phyloP scores from a whole-genome alignment of 2,888 invertebrate species.

The Onthophagus sagittarius region DNA sequence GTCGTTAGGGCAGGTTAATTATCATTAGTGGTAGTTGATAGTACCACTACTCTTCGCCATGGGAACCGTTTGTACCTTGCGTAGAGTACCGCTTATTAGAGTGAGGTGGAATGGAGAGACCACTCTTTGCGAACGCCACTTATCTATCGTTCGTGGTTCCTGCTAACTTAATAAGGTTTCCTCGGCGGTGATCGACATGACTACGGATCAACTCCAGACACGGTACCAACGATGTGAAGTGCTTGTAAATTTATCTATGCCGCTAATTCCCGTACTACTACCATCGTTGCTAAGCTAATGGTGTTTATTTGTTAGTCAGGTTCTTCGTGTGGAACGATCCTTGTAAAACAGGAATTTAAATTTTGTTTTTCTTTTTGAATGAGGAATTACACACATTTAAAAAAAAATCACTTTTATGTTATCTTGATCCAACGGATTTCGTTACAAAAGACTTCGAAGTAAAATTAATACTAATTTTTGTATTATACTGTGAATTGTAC shows the following conservation, averaged over 20 bases:
- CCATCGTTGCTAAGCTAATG: not conserved
- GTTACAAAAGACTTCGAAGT: no score
- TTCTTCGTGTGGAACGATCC: not conserved
- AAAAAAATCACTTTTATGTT: not conserved
- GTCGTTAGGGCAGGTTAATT: not conserved
- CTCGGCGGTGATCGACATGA: constrained; percentile 24
- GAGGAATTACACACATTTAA: not conserved
- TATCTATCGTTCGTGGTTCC: constrained; percentile 26
- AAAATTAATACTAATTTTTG: no score
- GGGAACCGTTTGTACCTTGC: not conserved
- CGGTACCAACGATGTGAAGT: not conserved
- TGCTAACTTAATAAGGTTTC: constrained; percentile 30
- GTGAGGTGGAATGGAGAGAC: not conserved
- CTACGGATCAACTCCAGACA: constrained; percentile 30
- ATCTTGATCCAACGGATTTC: no score
- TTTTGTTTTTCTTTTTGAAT: no score
- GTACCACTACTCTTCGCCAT: not conserved
- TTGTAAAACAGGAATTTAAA: no score
- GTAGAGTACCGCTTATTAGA: not conserved
- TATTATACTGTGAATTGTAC: no score
- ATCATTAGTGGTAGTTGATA: not conserved
- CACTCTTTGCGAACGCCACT: not conserved
- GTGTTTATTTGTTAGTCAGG: not conserved
- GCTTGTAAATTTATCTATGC: not conserved
- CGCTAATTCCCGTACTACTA: not conserved